phyloP scores from a whole-genome alignment of 2,888 invertebrate species.

The Lepidocyrtoides sp. region DNA sequence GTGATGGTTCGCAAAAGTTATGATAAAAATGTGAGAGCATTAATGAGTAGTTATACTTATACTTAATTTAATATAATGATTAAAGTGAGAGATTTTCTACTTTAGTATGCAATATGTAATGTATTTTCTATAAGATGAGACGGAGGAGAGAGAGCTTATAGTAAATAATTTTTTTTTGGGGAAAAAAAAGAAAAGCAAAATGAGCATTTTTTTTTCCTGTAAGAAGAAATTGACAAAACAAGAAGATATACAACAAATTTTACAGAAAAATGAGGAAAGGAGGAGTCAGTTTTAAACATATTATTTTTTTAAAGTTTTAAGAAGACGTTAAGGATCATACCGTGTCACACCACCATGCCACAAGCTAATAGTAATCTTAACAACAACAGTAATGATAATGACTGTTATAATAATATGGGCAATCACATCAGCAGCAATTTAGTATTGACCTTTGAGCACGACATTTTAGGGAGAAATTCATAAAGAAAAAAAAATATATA shows the following conservation, averaged over 20 bases:
- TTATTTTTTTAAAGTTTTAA: not conserved
- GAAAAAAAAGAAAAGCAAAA: not conserved
- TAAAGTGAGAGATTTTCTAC: not conserved
- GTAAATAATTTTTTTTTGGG: not conserved
- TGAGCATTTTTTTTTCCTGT: not conserved
- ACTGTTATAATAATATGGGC: not conserved
- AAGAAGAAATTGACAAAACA: not conserved
- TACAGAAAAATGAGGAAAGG: not conserved
- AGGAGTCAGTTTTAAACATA: not conserved
- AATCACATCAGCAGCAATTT: conserved; percentile 35
- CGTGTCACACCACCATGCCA: too few species aligned
- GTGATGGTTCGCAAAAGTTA: not conserved
- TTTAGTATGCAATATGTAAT: not conserved
- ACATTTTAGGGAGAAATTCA: not conserved
- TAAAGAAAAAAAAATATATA: not conserved
- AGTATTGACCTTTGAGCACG: conserved; percentile 19
- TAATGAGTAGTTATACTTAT: not conserved
- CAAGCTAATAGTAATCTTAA: not conserved
- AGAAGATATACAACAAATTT: not conserved
- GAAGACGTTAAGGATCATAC: too few species aligned
- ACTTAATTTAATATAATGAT: not conserved
- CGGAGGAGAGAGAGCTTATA: not conserved
- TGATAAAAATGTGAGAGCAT: not conserved
- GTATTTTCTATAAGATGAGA: not conserved
- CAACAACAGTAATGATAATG: not conserved